Percentiles rank a stretch among this genome's conserved stretches.
phyloP scores from a whole-genome alignment of 2,113 vertebrate genomes.

The Fulmarus glacialis region DNA sequence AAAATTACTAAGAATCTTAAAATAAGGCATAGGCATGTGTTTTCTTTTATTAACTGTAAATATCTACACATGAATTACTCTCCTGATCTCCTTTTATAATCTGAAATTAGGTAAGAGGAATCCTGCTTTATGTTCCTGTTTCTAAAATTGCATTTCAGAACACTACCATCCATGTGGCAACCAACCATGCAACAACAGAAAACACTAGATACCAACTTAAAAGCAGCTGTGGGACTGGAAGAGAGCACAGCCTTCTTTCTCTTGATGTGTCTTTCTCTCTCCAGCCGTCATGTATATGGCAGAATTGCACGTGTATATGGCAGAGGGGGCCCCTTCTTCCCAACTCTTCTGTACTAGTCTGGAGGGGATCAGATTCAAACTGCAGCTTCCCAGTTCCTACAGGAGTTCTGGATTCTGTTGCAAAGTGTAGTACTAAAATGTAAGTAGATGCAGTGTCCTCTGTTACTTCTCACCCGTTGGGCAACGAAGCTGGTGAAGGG shows the following conservation, averaged over 20 bases:
- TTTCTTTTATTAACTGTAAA: neutral
- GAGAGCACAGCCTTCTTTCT: neutral
- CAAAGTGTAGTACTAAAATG: neutral
- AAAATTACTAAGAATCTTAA: neutral
- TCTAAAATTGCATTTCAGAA: neutral
- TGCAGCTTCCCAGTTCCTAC: neutral
- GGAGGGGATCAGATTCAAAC: accelerated
- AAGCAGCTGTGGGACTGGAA: neutral
- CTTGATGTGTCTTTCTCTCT: neutral
- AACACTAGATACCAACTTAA: neutral
- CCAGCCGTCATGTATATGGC: accelerated
- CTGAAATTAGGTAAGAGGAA: neutral
- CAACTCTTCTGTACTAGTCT: neutral
- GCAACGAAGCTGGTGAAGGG: too few species aligned
- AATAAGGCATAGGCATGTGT: accelerated
- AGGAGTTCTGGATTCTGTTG: neutral
- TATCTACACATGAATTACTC: neutral
- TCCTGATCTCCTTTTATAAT: neutral
- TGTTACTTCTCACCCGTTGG: neutral
- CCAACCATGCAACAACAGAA: neutral
- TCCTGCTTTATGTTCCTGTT: neutral
- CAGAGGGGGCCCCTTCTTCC: neutral
- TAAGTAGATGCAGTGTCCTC: neutral
- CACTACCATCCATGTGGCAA: too few species aligned
- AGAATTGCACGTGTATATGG: neutral